Percentiles rank a stretch among this genome's conserved stretches.
phyloP scores from a whole-genome alignment of 2,113 vertebrate genomes.

The Pachyramphus minor region DNA sequence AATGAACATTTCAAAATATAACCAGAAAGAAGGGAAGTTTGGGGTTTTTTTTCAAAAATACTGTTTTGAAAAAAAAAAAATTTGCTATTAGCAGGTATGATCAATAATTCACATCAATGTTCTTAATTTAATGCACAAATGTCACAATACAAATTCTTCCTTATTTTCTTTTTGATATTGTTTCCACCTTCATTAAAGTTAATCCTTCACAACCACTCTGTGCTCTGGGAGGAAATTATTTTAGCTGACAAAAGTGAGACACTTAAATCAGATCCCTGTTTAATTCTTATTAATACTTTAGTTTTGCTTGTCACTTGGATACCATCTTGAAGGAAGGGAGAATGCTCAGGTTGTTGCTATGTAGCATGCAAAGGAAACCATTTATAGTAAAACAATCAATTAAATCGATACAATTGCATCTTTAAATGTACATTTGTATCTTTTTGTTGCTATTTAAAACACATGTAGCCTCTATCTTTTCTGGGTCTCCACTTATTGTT shows the following conservation, averaged over 20 bases:
- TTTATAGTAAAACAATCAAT: neutral
- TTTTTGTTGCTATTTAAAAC: neutral
- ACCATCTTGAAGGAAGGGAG: neutral
- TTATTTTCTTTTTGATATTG: neutral
- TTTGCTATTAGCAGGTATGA: neutral
- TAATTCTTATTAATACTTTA: constrained; percentile 34
- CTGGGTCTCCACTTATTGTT: neutral
- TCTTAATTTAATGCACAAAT: constrained; percentile 9
- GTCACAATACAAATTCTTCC: neutral
- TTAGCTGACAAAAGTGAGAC: neutral
- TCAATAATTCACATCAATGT: neutral
- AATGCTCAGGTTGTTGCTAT: constrained; percentile 24
- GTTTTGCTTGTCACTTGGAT: constrained; percentile 29
- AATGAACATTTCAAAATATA: neutral
- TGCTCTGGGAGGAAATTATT: neutral
- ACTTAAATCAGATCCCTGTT: neutral
- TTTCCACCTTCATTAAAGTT: constrained; percentile 8
- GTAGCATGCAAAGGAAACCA: neutral
- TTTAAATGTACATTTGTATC: neutral
- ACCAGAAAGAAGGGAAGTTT: neutral
- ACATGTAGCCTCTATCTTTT: neutral
- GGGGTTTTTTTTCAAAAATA: neutral
- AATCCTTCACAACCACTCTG: neutral
- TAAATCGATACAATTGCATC: neutral
- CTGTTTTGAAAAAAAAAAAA: neutral